phyloP scores from a whole-genome alignment of 2,113 vertebrate genomes.

The Tapirus terrestris region DNA sequence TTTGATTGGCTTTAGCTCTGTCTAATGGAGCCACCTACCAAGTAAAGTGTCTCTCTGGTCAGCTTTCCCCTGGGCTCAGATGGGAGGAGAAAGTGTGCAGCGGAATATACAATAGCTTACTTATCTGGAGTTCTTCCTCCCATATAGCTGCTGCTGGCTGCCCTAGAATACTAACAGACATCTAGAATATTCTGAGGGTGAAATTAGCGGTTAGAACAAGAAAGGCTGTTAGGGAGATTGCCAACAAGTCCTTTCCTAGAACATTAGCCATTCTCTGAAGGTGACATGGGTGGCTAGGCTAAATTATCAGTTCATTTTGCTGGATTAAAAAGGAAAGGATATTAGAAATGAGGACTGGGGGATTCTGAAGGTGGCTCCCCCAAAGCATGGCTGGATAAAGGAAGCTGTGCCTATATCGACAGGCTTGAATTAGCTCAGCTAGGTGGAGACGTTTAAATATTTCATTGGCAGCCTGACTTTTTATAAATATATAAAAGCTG shows the following conservation, averaged over 20 bases:
- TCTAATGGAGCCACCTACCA: neutral
- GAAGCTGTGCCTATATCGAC: neutral
- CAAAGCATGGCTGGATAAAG: neutral
- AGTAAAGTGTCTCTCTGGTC: neutral
- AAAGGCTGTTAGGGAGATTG: slow-evolving; percentile 11
- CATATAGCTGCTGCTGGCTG: neutral
- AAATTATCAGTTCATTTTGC: slow-evolving; percentile 19
- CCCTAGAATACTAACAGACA: neutral
- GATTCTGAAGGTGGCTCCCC: neutral
- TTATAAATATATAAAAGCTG: neutral
- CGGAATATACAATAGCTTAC: neutral
- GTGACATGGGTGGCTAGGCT: neutral
- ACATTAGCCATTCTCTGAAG: slow-evolving; percentile 32
- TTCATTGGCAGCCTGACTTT: neutral
- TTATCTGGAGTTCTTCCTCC: neutral
- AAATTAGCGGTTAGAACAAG: slow-evolving; percentile 60
- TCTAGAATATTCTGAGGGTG: slow-evolving; percentile 38
- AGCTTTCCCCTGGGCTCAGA: neutral
- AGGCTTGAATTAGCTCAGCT: slow-evolving; percentile 54
- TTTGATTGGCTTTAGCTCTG: slow-evolving; percentile 48
- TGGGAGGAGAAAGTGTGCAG: neutral
- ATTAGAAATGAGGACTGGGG: neutral
- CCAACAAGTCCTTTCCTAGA: neutral
- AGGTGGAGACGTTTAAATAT: slow-evolving; percentile 54
- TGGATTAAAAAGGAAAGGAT: slow-evolving; percentile 55